Evolutionary conservation across 2,113 vertebrate species (phyloP).

Genomic region (Pelvicachromis taeniatus): DNA sequence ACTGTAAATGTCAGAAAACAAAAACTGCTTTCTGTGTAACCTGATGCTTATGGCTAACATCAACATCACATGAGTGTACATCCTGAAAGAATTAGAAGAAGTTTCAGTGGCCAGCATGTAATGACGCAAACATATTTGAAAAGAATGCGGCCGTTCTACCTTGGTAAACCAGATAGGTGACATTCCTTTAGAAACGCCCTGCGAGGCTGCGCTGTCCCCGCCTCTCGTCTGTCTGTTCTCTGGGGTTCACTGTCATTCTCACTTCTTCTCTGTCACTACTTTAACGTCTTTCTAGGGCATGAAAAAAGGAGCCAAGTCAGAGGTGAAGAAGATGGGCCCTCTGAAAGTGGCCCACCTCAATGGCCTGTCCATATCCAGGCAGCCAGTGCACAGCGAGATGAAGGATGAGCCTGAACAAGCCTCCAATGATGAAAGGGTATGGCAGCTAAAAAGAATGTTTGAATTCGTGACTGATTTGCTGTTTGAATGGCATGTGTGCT

Average conservation of each 20-base stretch:
- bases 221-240: neutral
- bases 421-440: conserved; percentile 90
- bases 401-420: conserved; percentile 83
- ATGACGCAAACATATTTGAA: neutral
- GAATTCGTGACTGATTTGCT: neutral
- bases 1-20: neutral
- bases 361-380: conserved; percentile 82
- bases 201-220: neutral
- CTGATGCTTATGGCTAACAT: neutral
- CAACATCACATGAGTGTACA: neutral
- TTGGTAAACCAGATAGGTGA: conserved; percentile 35
- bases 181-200: conserved; percentile 20
- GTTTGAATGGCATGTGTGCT: fast-evolving
- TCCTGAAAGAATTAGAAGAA: neutral
- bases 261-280: neutral
- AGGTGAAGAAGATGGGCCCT: conserved; percentile 89
- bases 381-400: conserved; percentile 79
- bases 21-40: neutral
- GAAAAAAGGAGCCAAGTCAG: conserved; percentile 84
- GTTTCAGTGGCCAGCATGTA: neutral
- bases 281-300: conserved; percentile 76
- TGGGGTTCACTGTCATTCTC: neutral
- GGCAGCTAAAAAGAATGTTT: neutral
- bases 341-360: conserved; percentile 89
- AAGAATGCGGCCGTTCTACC: conserved; percentile 8